Evolutionary conservation across 1,140 invertebrate species (phyloP), one percentile per base, ranked within the genome.

Genomic region (Diorhabda carinulata): DNA sequence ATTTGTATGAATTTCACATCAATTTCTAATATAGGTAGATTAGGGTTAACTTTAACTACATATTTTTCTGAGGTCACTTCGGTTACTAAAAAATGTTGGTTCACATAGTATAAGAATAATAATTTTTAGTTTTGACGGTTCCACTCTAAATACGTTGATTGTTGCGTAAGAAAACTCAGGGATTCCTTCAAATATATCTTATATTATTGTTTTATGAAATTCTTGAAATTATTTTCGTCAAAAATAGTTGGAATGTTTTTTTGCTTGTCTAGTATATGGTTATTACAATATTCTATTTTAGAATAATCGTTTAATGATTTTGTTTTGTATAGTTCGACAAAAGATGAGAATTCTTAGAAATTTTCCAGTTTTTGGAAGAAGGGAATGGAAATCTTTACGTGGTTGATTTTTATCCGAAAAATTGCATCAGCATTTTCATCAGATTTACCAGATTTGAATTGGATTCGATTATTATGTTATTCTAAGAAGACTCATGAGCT

Each of bases 401-500:
- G 57, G 60, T 70, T 72, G 8, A 72, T 67, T 70, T 72, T 70
- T 41, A 72, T 72, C 61, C 68, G 61, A 4, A 66, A 72, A 2
- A 72, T 40, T 43, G 68, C 68, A 45, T 68, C 68, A 45, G 71
- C 71, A 10, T 70, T 70, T 62, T 61, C 70, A 65, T 72, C 70
- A 6, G n/a, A 45, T 67, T 57, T 67, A 6, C 66, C 68, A 44
- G 68, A 45, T 62, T 68, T 69, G 44, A 67, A 58, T n/a, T 57
- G 25, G 10, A 72, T 70, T 64, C 60, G 57, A 41, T 67, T 70
- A 47, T 67, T 41, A 42, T 69, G 69, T 56, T 72, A 63, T 67
- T 72, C 65, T 8, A 69, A 60, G 25, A 25, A 25, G 0, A 25
- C 25, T 25, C 25, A 25, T 25, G 1, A 25, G 25, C 25, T 25